These are phyloP conservation scores for Ophion ellenae DNA, from an alignment of 2,888 invertebrate genomes.

Conservation along the genomic window DNA sequence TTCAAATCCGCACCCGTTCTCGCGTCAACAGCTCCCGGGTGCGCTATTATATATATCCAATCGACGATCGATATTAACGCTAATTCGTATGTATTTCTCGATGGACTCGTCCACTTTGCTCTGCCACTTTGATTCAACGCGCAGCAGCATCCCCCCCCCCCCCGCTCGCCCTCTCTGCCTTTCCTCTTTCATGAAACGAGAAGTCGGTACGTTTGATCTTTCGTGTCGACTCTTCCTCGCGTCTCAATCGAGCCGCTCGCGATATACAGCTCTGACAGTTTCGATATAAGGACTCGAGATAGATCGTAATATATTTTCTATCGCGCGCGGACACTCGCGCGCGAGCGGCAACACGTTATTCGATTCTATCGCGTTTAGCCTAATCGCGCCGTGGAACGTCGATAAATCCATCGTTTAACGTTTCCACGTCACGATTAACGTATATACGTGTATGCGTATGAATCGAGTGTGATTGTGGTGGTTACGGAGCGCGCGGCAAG, in stretches of 20 bases:
- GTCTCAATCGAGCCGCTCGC: slow-evolving; percentile 48
- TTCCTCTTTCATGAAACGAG: slow-evolving; percentile 4
- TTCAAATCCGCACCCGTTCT: slow-evolving; percentile 17
- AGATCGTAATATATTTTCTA: slow-evolving; percentile 31
- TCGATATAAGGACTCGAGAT: slow-evolving; percentile 19
- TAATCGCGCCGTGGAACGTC: slow-evolving; percentile 27
- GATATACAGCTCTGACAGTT: slow-evolving; percentile 13
- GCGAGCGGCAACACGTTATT: slow-evolving; percentile 9
- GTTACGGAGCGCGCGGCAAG: too few species aligned
- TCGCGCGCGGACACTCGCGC: not conserved
- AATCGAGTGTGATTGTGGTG: too few species aligned
- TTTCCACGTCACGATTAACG: not conserved
- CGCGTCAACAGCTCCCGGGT: slow-evolving; percentile 38
- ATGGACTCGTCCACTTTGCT: slow-evolving; percentile 58
- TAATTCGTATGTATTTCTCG: slow-evolving; percentile 58
- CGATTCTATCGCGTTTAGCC: slow-evolving; percentile 38
- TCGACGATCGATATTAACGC: slow-evolving; percentile 54
- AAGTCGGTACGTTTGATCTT: slow-evolving; percentile 60
- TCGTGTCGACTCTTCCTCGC: slow-evolving; percentile 22
- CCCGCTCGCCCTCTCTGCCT: not conserved
- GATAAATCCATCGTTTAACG: slow-evolving; percentile 41
- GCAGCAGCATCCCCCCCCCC: not conserved
- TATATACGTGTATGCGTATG: not conserved
- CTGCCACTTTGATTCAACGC: slow-evolving; percentile 36
- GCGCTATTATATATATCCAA: slow-evolving; percentile 23